Evolutionary conservation across 2,888 invertebrate species (phyloP).

Genomic region (Pterostichus niger): DNA sequence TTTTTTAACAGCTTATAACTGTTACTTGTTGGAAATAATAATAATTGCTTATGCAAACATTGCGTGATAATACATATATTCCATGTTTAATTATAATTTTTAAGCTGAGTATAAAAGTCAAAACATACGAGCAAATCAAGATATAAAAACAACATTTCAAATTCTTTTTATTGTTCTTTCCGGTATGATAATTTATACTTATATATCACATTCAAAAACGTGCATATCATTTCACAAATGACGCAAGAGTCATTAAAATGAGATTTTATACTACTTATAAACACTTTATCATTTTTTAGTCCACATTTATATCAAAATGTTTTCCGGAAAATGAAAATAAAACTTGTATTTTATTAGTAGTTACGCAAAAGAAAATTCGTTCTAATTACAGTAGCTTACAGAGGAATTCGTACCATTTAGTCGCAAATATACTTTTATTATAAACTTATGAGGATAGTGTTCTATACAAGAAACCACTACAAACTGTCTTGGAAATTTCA

Average conservation of each 20-base stretch:
- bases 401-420: too few relatives aligned
- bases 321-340: too few relatives aligned
- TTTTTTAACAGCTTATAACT: not conserved
- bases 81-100: slow-evolving; percentile 42
- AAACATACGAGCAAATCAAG: slow-evolving; percentile 29
- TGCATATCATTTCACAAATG: not conserved
- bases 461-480: too few relatives aligned
- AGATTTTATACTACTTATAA: not conserved
- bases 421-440: not conserved
- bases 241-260: slow-evolving; percentile 2
- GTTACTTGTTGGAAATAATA: not conserved
- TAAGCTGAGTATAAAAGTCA: slow-evolving; percentile 15
- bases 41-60: slow-evolving; percentile 7
- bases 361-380: too few relatives aligned
- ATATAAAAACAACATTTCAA: slow-evolving; percentile 12
- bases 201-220: not conserved
- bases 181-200: slow-evolving; percentile 13
- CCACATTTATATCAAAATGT: too few relatives aligned
- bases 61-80: slow-evolving; percentile 6
- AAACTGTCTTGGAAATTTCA: too few relatives aligned
- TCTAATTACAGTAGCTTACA: too few relatives aligned
- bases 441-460: too few relatives aligned
- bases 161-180: slow-evolving; percentile 33
- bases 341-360: too few relatives aligned
- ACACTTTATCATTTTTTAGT: not conserved